Evolutionary conservation across 2,888 invertebrate genomes (phyloP).

Genomic region (Plagiodera versicolora): DNA sequence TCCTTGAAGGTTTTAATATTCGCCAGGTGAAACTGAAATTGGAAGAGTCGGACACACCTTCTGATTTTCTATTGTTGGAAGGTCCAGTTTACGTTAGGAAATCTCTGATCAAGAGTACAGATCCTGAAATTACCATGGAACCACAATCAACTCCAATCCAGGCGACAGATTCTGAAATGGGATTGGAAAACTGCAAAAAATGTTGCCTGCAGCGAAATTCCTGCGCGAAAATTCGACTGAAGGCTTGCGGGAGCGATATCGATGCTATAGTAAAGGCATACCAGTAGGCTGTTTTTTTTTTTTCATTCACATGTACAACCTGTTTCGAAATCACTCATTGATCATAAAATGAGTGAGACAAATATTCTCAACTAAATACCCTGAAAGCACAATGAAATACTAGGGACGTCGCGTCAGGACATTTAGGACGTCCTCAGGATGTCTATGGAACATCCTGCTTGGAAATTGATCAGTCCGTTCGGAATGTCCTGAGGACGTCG

Average conservation of each 20-base stretch:
- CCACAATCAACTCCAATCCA: not conserved
- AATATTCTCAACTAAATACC: no score
- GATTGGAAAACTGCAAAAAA: not conserved
- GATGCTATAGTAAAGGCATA: constrained; percentile 10
- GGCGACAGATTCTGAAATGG: not conserved
- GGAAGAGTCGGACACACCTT: not conserved
- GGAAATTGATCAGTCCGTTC: no score
- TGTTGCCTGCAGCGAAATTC: not conserved
- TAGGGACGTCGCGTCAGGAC: no score
- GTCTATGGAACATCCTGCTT: no score
- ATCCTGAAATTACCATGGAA: not conserved
- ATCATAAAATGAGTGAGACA: no score
- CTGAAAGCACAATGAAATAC: no score
- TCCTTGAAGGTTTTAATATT: no score
- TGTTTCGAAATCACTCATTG: no score
- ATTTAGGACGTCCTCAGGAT: no score
- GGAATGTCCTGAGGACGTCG: no score
- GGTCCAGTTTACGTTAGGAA: constrained; percentile 2
- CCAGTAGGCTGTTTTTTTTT: not conserved
- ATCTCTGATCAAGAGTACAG: not conserved
- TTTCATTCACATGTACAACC: no score
- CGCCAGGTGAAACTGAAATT: constrained; percentile 2
- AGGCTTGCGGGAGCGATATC: constrained; percentile 13
- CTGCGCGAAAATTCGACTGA: constrained; percentile 1
- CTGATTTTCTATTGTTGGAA: constrained; percentile 4